A percentile compares a stretch with the other conserved stretches of the same genome.
phyloP scores from a whole-genome alignment of 2,797 vertebrate genomes.

The Sebastes paucispinis region DNA sequence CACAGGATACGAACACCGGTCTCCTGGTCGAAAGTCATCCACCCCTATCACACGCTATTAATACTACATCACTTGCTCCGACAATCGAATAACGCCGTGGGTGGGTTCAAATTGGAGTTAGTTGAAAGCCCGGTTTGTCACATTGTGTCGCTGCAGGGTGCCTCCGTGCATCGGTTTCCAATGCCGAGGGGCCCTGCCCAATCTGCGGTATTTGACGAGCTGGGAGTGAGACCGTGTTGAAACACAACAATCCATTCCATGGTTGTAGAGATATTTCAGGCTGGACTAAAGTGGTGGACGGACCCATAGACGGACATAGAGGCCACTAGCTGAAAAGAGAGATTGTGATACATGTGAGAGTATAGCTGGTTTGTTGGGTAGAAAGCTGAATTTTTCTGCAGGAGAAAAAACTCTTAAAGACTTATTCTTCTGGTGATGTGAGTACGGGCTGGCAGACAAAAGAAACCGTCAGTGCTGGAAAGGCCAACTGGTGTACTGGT shows the following conservation, averaged over 20 bases:
- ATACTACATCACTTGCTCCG: too few species aligned
- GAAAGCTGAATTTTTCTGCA: neutral
- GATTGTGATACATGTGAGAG: neutral
- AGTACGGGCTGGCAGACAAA: slow-evolving; percentile 29
- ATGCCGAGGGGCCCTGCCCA: too few species aligned
- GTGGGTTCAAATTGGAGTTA: too few species aligned
- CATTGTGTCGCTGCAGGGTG: too few species aligned
- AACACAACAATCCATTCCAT: neutral
- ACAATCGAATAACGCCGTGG: too few species aligned
- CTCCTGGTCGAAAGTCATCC: too few species aligned
- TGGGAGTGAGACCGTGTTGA: too few species aligned
- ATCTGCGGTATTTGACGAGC: too few species aligned
- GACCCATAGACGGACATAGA: neutral
- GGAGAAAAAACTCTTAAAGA: slow-evolving; percentile 4
- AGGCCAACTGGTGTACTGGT: slow-evolving; percentile 45
- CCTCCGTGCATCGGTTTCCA: too few species aligned
- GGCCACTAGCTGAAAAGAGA: neutral
- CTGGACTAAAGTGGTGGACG: neutral
- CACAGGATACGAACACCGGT: too few species aligned
- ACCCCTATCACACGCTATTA: too few species aligned
- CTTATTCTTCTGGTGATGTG: neutral
- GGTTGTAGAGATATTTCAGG: neutral
- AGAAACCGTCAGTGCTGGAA: slow-evolving; percentile 24
- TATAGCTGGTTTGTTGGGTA: neutral
- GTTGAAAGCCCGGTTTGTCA: too few species aligned